These are phyloP conservation scores for Andrena dorsata DNA, from an alignment of 2,888 invertebrate genomes.

Conservation along the genomic window DNA sequence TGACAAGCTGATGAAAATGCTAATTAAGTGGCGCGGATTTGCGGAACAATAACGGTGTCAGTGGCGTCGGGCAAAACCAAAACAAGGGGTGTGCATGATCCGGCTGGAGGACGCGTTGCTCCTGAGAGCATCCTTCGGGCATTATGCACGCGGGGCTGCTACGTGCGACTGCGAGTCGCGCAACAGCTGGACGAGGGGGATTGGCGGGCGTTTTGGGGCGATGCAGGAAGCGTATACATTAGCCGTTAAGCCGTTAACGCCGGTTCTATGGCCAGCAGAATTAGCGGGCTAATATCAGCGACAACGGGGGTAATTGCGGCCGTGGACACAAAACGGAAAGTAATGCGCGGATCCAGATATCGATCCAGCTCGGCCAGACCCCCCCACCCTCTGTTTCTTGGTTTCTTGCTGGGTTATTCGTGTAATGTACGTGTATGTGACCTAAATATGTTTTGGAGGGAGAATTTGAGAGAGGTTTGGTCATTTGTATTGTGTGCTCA, in stretches of 20 bases:
- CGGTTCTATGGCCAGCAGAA: slow-evolving; percentile 28
- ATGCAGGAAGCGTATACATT: slow-evolving; percentile 21
- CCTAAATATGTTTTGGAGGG: slow-evolving; percentile 11
- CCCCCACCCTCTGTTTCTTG: background rate
- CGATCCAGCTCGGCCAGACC: slow-evolving; percentile 1
- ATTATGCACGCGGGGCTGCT: slow-evolving; percentile 26
- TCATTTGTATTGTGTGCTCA: slow-evolving; percentile 10
- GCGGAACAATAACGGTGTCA: slow-evolving; percentile 49
- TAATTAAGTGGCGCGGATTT: slow-evolving; percentile 63
- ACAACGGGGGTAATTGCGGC: slow-evolving; percentile 39
- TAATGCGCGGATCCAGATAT: slow-evolving; percentile 23
- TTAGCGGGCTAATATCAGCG: slow-evolving; percentile 39
- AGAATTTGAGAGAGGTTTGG: slow-evolving; percentile 4
- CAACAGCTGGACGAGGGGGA: background rate
- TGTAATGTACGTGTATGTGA: background rate
- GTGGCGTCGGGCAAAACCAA: slow-evolving; percentile 45
- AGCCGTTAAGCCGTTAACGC: slow-evolving; percentile 39
- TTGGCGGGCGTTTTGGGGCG: slow-evolving; percentile 5
- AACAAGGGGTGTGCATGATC: slow-evolving; percentile 24
- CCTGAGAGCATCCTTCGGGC: slow-evolving; percentile 38
- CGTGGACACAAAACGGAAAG: slow-evolving; percentile 27
- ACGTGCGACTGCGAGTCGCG: background rate
- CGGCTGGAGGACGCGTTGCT: slow-evolving; percentile 17
- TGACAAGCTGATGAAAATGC: slow-evolving; percentile 64
- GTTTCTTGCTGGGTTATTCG: slow-evolving; percentile 6